These are phyloP conservation scores for Acipenser oxyrinchus DNA, from an alignment of 2,797 vertebrate genomes.

Conservation along the genomic window DNA sequence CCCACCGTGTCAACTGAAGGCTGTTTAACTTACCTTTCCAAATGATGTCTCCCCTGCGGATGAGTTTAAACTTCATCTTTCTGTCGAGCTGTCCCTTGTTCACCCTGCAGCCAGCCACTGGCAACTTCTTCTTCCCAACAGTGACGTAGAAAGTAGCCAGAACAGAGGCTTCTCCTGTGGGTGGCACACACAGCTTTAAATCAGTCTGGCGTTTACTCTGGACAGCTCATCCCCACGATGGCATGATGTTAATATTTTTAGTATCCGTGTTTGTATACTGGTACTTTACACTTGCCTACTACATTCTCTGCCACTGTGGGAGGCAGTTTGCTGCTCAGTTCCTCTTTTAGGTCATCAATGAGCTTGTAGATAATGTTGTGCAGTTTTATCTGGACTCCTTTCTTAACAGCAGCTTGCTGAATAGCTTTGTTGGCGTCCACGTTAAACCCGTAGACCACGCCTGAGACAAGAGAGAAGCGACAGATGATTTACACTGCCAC, in stretches of 20 bases:
- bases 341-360: conserved; percentile 76
- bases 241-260: too few relatives aligned
- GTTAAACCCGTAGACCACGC: conserved; percentile 82
- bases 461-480: conserved; percentile 41
- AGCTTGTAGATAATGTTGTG: conserved; percentile 83
- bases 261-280: too few relatives aligned
- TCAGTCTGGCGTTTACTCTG: too few relatives aligned
- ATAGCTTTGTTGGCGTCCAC: conserved; percentile 60
- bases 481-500: neutral
- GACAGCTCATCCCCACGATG: too few relatives aligned
- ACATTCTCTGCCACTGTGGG: conserved; percentile 41
- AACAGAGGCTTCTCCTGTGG: conserved; percentile 75
- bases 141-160: conserved; percentile 71
- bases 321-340: conserved; percentile 68
- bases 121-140: conserved; percentile 75
- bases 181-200: conserved; percentile 8
- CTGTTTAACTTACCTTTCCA: conserved; percentile 75
- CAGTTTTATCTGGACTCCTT: conserved; percentile 65
- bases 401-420: conserved; percentile 66
- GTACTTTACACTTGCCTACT: conserved; percentile 53
- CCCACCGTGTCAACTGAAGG: too few relatives aligned
- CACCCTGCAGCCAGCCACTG: conserved; percentile 85
- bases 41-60: conserved; percentile 54
- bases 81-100: conserved; percentile 79
- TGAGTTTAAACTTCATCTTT: conserved; percentile 68